These are phyloP conservation scores for Girardinichthys multiradiatus DNA, from an alignment of 2,113 vertebrate species.

Conservation along the genomic window DNA sequence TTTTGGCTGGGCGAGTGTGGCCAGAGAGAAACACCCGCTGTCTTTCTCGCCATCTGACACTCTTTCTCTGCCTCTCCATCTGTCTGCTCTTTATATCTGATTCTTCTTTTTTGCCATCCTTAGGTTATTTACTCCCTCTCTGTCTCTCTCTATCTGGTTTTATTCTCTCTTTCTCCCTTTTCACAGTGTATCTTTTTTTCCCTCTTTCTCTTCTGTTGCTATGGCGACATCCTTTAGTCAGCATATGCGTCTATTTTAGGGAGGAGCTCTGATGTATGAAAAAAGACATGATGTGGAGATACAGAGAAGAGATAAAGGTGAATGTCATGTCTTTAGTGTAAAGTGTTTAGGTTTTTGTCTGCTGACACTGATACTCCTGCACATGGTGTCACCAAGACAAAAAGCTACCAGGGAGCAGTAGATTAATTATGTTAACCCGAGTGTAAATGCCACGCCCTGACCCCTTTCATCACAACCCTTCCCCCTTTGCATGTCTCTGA, in stretches of 20 bases:
- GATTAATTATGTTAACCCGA: constrained; percentile 11
- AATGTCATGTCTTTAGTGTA: constrained; percentile 14
- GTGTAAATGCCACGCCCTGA: constrained; percentile 45
- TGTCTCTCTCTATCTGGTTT: constrained; percentile 42
- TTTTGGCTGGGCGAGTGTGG: constrained; percentile 42
- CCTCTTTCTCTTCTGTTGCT: constrained; percentile 72
- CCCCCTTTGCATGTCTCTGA: background rate
- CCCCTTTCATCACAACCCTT: constrained; percentile 31
- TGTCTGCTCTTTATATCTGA: constrained; percentile 62
- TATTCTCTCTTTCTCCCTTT: constrained; percentile 53
- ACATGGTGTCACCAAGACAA: background rate
- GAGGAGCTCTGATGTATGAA: constrained; percentile 68
- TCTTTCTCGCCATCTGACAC: constrained; percentile 62
- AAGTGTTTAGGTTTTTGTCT: constrained; percentile 7
- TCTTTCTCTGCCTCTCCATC: constrained; percentile 69
- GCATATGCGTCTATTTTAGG: constrained; percentile 64
- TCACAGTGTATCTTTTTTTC: constrained; percentile 58
- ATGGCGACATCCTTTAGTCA: constrained; percentile 73
- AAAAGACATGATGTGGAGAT: constrained; percentile 36
- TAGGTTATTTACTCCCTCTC: constrained; percentile 67
- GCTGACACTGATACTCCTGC: background rate
- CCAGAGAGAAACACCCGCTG: constrained; percentile 63
- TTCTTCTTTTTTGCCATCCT: constrained; percentile 58
- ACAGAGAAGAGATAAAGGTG: constrained; percentile 23
- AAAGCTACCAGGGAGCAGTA: background rate